Base-by-base conservation (phyloP, 23 tunicate species). In the Clavelina lepadiformis region DNA sequence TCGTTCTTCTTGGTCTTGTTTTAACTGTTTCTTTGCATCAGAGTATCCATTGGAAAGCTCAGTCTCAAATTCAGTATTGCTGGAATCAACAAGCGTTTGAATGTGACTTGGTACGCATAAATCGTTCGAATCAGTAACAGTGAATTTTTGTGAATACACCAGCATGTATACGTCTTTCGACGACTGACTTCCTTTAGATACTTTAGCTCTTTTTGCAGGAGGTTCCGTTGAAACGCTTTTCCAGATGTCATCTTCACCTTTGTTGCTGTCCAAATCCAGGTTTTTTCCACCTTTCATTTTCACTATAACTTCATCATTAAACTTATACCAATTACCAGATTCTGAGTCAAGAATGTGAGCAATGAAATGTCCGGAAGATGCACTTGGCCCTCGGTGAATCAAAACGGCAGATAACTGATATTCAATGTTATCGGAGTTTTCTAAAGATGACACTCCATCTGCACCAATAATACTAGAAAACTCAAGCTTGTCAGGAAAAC, bases 121-220 rank as follows among this genome's bases (percentile, higher is more conserved):
- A 22, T 15, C 25, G 26, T n/a, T 33, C 19, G 29, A 3, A 27
- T 21, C 34, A 25, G 5, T 22, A 5, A 22, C 29, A 24, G 3
- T 6, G n/a, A 60, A 7, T n/a, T 25, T 32, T 62, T 22, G 46
- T 8, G 83, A 61, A 50, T 87, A 87, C n/a, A 87, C 96, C 15
- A 87, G 61, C 96, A 87, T 87, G 60, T 87, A 87, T 0, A 83
- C 86, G 74, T 87, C 87, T 73, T 87, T 87, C 19, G 96, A 87
- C 8, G 85, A 86, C 51, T 86, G 76, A 28, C 35, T 8, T 13
- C 76, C 79, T 65, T 86, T 86, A 2, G 71, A 51, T 18, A 70
- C 47, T 32, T 72, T 72, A 5, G 58, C 54, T 50, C 67, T 77
- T 56, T 86, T 86, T 1, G 67, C 47, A 5, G 76, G 68, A 23